phyloP scores from a whole-genome alignment of 2,113 vertebrate species.

The Excalfactoria chinensis region DNA sequence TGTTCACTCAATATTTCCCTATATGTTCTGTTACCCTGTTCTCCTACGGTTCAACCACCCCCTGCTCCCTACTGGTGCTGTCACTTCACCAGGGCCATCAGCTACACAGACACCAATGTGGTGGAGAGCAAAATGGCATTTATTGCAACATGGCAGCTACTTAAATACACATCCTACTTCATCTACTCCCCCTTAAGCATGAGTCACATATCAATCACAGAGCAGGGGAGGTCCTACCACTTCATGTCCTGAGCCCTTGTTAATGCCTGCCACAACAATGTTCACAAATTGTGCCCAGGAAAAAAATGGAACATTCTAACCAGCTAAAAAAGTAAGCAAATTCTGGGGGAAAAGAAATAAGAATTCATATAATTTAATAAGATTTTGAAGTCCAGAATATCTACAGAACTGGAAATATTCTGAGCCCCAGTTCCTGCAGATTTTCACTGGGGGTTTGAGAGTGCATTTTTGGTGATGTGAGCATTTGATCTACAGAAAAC shows the following conservation, averaged over 20 bases:
- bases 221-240: no score
- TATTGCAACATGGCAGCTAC: no score
- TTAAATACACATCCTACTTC: no score
- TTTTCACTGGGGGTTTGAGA: neutral
- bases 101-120: no score
- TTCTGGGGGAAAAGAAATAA: neutral
- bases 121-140: no score
- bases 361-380: neutral
- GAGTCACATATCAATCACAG: no score
- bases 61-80: no score
- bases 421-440: neutral
- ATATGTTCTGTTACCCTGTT: neutral
- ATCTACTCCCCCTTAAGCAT: no score
- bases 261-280: no score
- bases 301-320: neutral
- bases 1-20: slow-evolving; percentile 1
- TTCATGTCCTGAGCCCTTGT: no score
- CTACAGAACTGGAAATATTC: neutral
- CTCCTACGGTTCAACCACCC: no score
- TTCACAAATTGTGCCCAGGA: neutral
- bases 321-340: neutral
- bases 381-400: neutral
- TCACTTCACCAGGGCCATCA: no score
- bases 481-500: neutral
- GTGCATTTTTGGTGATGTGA: neutral